Conservation (phyloP, 2,797 vertebrate genomes). For the Gymnocypris eckloni region DNA sequence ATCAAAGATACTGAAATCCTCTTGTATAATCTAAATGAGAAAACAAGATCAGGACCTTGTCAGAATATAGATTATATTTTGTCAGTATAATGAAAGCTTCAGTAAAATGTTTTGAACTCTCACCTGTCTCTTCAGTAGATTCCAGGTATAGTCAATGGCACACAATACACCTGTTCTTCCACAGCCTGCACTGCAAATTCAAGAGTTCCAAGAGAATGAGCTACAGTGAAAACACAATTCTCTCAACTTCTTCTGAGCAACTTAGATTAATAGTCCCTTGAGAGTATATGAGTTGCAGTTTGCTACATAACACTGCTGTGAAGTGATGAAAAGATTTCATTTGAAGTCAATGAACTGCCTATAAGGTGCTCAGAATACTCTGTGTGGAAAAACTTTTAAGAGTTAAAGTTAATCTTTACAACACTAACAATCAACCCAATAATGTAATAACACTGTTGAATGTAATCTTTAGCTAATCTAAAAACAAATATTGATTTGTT, state of each 20-base stretch:
- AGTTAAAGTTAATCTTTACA: background rate
- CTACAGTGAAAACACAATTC: conserved; percentile 21
- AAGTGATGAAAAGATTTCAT: background rate
- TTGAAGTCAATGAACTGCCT: background rate
- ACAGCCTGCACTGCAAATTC: conserved; percentile 87
- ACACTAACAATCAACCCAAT: background rate
- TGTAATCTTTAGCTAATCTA: background rate
- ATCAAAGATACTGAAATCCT: conserved; percentile 87
- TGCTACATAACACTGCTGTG: background rate
- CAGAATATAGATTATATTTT: background rate
- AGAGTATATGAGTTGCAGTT: background rate
- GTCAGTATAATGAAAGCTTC: background rate
- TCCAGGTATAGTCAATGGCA: conserved; percentile 93
- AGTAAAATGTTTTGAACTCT: conserved; percentile 59
- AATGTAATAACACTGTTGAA: background rate
- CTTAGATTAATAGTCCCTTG: background rate
- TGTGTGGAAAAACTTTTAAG: too few relatives aligned
- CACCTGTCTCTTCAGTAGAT: conserved; percentile 89
- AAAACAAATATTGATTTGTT: background rate
- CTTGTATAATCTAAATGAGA: conserved; percentile 83
- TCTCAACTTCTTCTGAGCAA: background rate
- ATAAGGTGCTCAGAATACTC: background rate
- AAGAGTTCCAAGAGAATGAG: conserved; percentile 34
- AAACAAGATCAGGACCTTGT: conserved; percentile 24
- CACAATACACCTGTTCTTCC: conserved; percentile 94